Conservation (phyloP, 2,888 invertebrate species). For the Tinea trinotella region DNA sequence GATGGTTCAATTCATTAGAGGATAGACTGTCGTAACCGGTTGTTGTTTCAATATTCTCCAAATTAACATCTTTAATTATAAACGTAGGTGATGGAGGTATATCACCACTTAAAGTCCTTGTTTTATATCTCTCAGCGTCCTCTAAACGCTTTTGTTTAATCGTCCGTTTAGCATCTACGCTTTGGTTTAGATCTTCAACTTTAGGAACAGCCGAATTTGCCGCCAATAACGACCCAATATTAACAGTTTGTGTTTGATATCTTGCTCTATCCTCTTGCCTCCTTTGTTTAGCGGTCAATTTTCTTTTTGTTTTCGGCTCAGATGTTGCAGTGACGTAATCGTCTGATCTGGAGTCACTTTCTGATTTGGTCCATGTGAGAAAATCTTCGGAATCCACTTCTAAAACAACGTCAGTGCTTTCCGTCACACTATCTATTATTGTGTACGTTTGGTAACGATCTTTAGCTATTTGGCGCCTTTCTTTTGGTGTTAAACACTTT, state of each 20-base stretch:
- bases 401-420: conserved; percentile 35
- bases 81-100: conserved; percentile 65
- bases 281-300: conserved; percentile 75
- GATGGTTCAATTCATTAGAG: conserved; percentile 55
- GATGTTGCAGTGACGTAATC: conserved; percentile 48
- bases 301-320: conserved; percentile 48
- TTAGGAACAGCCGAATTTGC: conserved; percentile 38
- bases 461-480: conserved; percentile 80
- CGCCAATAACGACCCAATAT: conserved; percentile 41
- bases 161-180: conserved; percentile 58
- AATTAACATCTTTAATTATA: conserved; percentile 56
- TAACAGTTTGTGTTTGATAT: conserved; percentile 78
- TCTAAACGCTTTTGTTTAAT: conserved; percentile 73
- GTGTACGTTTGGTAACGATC: conserved; percentile 89
- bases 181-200: conserved; percentile 50
- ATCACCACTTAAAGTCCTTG: conserved; percentile 76
- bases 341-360: conserved; percentile 48
- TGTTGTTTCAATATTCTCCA: conserved; percentile 60
- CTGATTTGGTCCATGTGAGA: conserved; percentile 59
- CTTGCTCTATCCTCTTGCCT: conserved; percentile 77
- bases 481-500: conserved; percentile 79
- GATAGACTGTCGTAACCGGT: conserved; percentile 64
- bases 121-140: conserved; percentile 81
- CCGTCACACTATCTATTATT: conserved; percentile 71
- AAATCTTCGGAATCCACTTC: conserved; percentile 46